Evolutionary conservation across 2,888 invertebrate species (phyloP), one percentile per base, ranked within the genome.

Genomic region (Conistra vaccinii): DNA sequence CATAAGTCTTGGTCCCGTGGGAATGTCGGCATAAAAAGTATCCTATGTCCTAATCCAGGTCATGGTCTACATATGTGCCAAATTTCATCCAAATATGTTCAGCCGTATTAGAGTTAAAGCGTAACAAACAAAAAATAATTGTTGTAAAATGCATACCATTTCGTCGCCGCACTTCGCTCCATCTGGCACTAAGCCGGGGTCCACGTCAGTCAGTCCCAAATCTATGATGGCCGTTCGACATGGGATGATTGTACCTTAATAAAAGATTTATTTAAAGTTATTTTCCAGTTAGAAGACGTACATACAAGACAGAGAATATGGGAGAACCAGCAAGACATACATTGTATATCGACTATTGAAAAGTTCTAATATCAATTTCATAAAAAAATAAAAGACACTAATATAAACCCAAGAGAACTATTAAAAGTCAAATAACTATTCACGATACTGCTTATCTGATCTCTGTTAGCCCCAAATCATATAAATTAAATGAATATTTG

Each of bases 101-200:
- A 35, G 35, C 35, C 35, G 6, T 35, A 6, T 35, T 35, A 35
- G 35, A 0, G 35, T 35, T 5, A 35, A 35, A 35, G 6, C 6
- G 35, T 35, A 35, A 35, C 35, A 35, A 35, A 32, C 3, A 32
- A 32, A 35, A 5, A 35, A 35, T 12, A 10, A 2, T 12, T 39
- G 1, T 39, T 39, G 10, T 10, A 32, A 32, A 32, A 32, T 32
- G 3, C 63, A 20, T 93, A 98, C 98, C 97, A 97, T 98, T 77
- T 98, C 97, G 2, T 97, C 97, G 0, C 98, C 99, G 93, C 99
- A 99, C 90, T 97, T 98, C 1, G 99, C 98, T 0, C 99, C 99
- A 91, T 99, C 98, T 0, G 99, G 99, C 0, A 99, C 98, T 89
- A 99, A 96, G 0, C 99, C 99, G 0, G 99, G 99, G 94, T 99